Evolutionary conservation across 2,888 invertebrate genomes (phyloP).

Genomic region (Netelia fuscicornis): DNA sequence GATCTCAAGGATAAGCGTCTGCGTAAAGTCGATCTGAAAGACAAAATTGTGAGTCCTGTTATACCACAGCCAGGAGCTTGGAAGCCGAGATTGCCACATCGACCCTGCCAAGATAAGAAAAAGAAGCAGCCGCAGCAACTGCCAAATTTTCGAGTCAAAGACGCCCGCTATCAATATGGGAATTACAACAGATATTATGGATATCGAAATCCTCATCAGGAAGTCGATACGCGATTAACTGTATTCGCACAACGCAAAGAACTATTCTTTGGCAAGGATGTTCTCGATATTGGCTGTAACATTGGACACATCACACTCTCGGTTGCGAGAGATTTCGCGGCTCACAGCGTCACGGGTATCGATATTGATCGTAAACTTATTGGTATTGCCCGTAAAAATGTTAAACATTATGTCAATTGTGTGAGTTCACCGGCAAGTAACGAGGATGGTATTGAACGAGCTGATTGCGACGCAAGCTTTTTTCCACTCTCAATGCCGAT

Average conservation of each 20-base stretch:
- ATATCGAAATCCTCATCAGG: slow-evolving; percentile 93
- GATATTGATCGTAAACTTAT: slow-evolving; percentile 97
- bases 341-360: slow-evolving; percentile 95
- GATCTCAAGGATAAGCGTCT: slow-evolving; percentile 81
- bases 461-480: slow-evolving; percentile 83
- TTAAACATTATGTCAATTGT: slow-evolving; percentile 89
- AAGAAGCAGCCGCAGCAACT: slow-evolving; percentile 81
- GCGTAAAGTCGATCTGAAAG: slow-evolving; percentile 90
- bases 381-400: slow-evolving; percentile 90
- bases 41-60: slow-evolving; percentile 96
- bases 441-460: slow-evolving; percentile 74
- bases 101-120: slow-evolving; percentile 84
- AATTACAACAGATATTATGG: slow-evolving; percentile 99
- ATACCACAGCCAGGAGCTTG: slow-evolving; percentile 95
- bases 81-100: slow-evolving; percentile 87
- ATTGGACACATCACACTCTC: slow-evolving; percentile 97
- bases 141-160: slow-evolving; percentile 91
- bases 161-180: slow-evolving; percentile 95
- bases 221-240: slow-evolving; percentile 93
- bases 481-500: slow-evolving; percentile 96
- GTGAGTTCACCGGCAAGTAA: slow-evolving; percentile 83
- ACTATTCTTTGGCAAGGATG: slow-evolving; percentile 95
- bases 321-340: slow-evolving; percentile 94
- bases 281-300: slow-evolving; percentile 99
- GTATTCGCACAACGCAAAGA: slow-evolving; percentile 92